These are phyloP conservation scores for Drosophila mayri DNA, from an alignment of 1,140 invertebrate species.

Conservation along the genomic window DNA sequence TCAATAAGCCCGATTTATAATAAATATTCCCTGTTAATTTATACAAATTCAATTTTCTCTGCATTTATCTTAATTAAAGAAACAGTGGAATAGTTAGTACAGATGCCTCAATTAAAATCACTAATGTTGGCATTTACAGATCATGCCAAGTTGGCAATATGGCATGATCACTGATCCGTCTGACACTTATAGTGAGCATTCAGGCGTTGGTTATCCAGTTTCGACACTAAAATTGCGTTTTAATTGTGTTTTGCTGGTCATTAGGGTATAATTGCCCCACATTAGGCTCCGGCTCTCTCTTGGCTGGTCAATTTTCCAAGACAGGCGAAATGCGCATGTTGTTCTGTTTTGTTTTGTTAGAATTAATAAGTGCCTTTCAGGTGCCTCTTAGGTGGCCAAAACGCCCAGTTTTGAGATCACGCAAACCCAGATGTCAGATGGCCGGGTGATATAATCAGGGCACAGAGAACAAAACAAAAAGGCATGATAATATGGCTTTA, in stretches of 20 bases:
- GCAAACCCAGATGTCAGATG: constrained; percentile 29
- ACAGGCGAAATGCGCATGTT: constrained; percentile 10
- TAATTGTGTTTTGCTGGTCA: constrained; percentile 64
- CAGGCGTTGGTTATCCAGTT: constrained; percentile 26
- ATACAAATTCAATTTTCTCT: constrained; percentile 4
- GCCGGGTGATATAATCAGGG: constrained; percentile 44
- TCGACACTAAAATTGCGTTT: constrained; percentile 61
- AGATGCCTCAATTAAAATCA: constrained; percentile 8
- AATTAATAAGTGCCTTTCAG: constrained; percentile 20
- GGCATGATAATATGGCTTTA: constrained; percentile 21
- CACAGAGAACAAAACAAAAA: constrained; percentile 31
- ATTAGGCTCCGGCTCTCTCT: constrained; percentile 6
- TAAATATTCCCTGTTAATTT: not conserved
- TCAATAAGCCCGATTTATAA: not conserved
- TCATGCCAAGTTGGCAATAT: not conserved
- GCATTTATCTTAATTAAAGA: constrained; percentile 8
- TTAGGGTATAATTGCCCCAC: constrained; percentile 57
- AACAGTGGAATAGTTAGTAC: constrained; percentile 13
- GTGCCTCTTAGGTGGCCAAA: constrained; percentile 9
- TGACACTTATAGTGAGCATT: constrained; percentile 55
- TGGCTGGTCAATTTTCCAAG: constrained; percentile 35
- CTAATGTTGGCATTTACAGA: constrained; percentile 13
- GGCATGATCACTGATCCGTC: constrained; percentile 32
- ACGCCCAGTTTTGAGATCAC: constrained; percentile 18
- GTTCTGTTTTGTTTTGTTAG: constrained; percentile 8